These are phyloP conservation scores for Columba janthina DNA, from an alignment of 2,113 vertebrate genomes.

Conservation along the genomic window DNA sequence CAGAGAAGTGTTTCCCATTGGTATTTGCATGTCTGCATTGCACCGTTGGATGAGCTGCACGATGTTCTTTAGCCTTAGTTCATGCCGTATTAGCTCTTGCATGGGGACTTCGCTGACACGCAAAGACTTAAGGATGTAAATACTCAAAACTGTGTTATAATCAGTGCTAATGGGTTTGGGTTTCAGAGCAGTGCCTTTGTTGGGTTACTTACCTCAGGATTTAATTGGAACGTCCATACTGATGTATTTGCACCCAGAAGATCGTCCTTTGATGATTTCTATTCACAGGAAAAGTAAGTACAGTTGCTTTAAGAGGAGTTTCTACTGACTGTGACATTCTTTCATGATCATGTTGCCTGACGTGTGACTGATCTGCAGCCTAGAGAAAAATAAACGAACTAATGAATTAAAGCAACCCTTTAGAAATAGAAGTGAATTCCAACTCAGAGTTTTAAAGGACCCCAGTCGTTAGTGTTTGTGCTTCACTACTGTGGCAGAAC, in stretches of 20 bases:
- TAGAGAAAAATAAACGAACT: background rate
- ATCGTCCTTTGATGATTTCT: slow-evolving; percentile 83
- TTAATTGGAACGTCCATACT: slow-evolving; percentile 86
- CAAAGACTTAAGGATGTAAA: background rate
- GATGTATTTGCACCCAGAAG: slow-evolving; percentile 85
- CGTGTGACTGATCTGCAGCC: background rate
- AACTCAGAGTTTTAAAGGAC: background rate
- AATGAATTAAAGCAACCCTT: background rate
- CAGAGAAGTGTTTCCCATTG: background rate
- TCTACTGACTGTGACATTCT: background rate
- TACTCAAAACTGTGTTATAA: background rate
- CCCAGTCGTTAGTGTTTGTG: background rate
- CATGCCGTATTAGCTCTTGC: background rate
- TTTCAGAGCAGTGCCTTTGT: slow-evolving; percentile 88
- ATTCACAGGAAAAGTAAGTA: slow-evolving; percentile 85
- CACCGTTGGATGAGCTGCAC: background rate
- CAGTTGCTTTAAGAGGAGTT: background rate
- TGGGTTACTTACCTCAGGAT: slow-evolving; percentile 92
- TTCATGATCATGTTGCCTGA: background rate
- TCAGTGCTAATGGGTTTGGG: background rate
- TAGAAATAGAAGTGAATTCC: background rate
- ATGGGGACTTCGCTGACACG: background rate
- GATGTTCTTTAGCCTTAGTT: background rate
- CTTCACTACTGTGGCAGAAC: background rate
- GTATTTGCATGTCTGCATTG: background rate